Conservation (phyloP, 1,140 invertebrate genomes). For the Phortica variegata region DNA sequence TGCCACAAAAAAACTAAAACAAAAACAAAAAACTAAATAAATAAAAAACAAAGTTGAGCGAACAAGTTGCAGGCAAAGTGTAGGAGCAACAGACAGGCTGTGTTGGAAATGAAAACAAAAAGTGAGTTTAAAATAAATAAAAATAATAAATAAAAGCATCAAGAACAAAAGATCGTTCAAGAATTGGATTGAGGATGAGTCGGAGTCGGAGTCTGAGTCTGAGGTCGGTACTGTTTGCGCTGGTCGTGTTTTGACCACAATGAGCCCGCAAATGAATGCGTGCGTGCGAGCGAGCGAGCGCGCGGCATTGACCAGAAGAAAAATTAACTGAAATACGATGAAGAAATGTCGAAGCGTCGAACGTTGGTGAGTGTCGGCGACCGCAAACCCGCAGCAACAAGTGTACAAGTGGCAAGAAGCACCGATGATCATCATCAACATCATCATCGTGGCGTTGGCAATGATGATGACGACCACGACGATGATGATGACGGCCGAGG, state of each 20-base stretch:
- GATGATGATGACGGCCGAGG: no score
- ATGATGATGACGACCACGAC: conserved; percentile 1
- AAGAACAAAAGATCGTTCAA: conserved; percentile 34
- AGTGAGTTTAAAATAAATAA: conserved; percentile 54
- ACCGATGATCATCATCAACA: no score
- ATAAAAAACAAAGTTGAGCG: no score
- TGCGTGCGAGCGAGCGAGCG: conserved; percentile 26
- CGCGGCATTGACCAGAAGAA: conserved; percentile 18
- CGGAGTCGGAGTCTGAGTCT: conserved; percentile 23
- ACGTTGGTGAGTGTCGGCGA: conserved; percentile 10
- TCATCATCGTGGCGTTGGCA: no score
- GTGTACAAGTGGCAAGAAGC: conserved; percentile 47
- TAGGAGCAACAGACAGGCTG: conserved; percentile 16
- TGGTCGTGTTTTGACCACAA: conserved; percentile 28
- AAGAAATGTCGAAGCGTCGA: background rate
- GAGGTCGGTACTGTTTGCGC: conserved; percentile 2
- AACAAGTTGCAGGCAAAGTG: conserved; percentile 24
- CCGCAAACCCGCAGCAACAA: conserved; percentile 55
- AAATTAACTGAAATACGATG: conserved; percentile 48
- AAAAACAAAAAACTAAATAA: background rate
- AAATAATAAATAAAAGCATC: conserved; percentile 31
- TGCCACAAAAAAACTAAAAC: background rate
- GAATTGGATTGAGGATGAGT: conserved; percentile 34
- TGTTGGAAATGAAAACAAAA: conserved; percentile 18
- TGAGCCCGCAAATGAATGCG: conserved; percentile 50